Evolutionary conservation across 2,797 vertebrate genomes (phyloP).

Genomic region (Enteromius paludinosus): DNA sequence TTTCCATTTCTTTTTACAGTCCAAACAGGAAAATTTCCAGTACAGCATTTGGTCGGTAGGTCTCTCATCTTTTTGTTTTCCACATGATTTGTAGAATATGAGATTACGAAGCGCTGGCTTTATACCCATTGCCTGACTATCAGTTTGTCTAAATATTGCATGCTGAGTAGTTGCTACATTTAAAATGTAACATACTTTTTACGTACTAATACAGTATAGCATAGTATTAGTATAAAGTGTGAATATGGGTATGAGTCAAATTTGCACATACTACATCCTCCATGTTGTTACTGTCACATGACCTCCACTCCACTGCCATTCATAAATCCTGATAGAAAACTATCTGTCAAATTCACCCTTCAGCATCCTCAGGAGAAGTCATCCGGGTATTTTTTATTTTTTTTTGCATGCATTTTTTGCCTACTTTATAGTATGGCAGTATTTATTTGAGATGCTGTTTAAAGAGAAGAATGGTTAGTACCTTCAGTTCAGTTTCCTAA

Average conservation of each 20-base stretch:
- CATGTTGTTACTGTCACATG: neutral
- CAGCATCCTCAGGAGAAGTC: neutral
- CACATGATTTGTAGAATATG: neutral
- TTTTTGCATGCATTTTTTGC: neutral
- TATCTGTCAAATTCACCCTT: neutral
- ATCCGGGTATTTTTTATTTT: neutral
- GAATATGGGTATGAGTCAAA: neutral
- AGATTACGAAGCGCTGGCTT: neutral
- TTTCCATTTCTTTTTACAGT: slow-evolving; percentile 71
- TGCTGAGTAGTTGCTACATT: neutral
- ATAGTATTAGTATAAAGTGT: neutral
- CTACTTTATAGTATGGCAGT: neutral
- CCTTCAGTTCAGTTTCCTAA: neutral
- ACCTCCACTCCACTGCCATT: neutral
- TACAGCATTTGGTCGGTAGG: slow-evolving; percentile 95
- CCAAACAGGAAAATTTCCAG: slow-evolving; percentile 95
- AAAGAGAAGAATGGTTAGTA: neutral
- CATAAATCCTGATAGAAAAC: neutral
- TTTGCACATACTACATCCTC: neutral
- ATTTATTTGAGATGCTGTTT: neutral
- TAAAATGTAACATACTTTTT: neutral
- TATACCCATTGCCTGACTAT: neutral
- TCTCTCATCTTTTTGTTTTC: neutral
- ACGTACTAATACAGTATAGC: neutral
- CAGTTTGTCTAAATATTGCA: neutral